Evolutionary conservation across 2,888 invertebrate genomes (phyloP).

Genomic region (Rotaria macrura): DNA sequence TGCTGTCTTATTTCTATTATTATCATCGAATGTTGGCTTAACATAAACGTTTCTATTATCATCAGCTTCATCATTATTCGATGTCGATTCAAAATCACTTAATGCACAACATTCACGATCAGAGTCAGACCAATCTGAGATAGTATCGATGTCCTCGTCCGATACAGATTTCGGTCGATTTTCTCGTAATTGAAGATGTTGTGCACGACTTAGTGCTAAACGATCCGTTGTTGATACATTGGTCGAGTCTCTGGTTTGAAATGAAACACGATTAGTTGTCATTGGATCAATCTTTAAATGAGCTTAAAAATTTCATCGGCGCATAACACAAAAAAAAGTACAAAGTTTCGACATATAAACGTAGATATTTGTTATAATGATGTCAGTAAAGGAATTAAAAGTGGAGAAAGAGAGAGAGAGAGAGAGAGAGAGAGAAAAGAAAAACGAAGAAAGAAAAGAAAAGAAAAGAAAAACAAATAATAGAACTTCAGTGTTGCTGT

Average conservation of each 20-base stretch:
- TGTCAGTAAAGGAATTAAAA: too few species aligned
- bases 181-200: neutral
- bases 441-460: too few species aligned
- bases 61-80: neutral
- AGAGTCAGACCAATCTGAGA: neutral
- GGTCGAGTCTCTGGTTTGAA: neutral
- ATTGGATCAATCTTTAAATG: neutral
- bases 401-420: too few species aligned
- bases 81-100: neutral
- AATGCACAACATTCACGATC: neutral
- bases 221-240: neutral
- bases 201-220: neutral
- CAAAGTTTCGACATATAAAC: neutral
- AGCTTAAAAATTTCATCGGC: too few species aligned
- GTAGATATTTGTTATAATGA: too few species aligned
- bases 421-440: too few species aligned
- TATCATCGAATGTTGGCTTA: neutral
- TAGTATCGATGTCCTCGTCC: neutral
- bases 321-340: neutral
- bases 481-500: too few species aligned
- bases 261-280: neutral
- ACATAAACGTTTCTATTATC: neutral
- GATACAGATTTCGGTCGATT: neutral
- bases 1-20: neutral
- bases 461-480: too few species aligned